Conservation (phyloP, 2,113 vertebrate genomes). For the Ctenomys sociabilis region DNA sequence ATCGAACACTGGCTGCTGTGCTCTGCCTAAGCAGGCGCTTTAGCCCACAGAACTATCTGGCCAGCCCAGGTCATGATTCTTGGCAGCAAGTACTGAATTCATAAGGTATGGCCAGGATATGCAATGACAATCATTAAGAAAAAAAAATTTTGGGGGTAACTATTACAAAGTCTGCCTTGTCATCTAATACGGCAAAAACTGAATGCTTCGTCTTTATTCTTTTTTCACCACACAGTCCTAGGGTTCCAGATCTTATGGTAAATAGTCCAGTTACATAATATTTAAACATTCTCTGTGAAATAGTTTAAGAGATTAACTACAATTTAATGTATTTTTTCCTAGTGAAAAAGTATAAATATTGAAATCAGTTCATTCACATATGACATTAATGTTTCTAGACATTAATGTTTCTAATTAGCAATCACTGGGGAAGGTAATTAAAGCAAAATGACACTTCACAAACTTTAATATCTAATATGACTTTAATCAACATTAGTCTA, state of each 20-base stretch:
- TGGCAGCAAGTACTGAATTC: not conserved
- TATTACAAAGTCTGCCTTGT: not conserved
- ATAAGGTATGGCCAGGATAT: not conserved
- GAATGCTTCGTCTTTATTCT: not conserved
- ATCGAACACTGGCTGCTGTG: no score
- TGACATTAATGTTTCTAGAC: not conserved
- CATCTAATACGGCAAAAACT: not conserved
- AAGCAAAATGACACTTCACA: not conserved
- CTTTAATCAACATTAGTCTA: not conserved
- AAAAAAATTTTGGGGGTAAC: not conserved
- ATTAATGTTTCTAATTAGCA: constrained; percentile 16
- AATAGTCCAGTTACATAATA: not conserved
- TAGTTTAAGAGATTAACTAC: not conserved
- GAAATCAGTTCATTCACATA: not conserved
- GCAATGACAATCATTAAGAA: not conserved
- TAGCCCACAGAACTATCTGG: no score
- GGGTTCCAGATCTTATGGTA: not conserved
- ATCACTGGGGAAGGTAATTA: not conserved
- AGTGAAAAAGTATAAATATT: not conserved
- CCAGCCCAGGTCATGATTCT: no score
- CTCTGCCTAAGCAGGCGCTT: no score
- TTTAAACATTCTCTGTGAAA: not conserved
- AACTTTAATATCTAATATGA: not conserved
- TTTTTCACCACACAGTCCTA: not conserved
- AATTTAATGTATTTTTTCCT: not conserved